phyloP scores from a whole-genome alignment of 2,888 invertebrate species.

The Hirudinaria manillensis region DNA sequence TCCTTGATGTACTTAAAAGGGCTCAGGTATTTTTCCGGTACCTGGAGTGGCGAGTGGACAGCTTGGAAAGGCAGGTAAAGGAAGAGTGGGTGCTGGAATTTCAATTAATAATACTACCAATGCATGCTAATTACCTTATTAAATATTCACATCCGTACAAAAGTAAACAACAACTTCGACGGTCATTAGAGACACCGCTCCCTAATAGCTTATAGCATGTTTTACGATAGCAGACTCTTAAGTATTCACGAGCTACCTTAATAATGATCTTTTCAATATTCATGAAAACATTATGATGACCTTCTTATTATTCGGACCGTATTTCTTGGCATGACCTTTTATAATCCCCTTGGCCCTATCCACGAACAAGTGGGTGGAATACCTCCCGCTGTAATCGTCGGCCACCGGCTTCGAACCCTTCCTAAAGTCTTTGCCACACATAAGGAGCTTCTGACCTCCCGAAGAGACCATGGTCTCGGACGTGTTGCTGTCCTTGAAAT shows the following conservation, averaged over 20 bases:
- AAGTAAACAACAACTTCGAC: too few relatives aligned
- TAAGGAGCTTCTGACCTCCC: background rate
- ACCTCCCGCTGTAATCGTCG: constrained; percentile 37
- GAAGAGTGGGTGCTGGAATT: constrained; percentile 38
- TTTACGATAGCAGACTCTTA: too few relatives aligned
- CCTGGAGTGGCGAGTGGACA: constrained; percentile 45
- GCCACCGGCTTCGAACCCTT: constrained; percentile 41
- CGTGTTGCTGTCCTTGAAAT: background rate
- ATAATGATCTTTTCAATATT: too few relatives aligned
- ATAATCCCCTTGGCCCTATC: constrained; percentile 44
- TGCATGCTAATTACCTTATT: background rate
- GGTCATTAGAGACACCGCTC: too few relatives aligned
- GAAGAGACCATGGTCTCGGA: background rate
- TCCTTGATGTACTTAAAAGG: constrained; percentile 39
- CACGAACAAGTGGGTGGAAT: constrained; percentile 40
- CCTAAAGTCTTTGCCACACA: constrained; percentile 45
- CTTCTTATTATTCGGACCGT: constrained; percentile 2
- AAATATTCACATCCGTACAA: too few relatives aligned
- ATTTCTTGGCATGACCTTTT: constrained; percentile 39
- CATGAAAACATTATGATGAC: background rate
- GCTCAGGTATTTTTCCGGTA: constrained; percentile 37
- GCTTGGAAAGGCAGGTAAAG: constrained; percentile 46
- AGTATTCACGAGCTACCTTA: too few relatives aligned
- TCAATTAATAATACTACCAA: background rate
- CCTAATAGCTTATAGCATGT: too few relatives aligned